Conservation (phyloP, 2,113 vertebrate genomes). For the Eurypyga helias region DNA sequence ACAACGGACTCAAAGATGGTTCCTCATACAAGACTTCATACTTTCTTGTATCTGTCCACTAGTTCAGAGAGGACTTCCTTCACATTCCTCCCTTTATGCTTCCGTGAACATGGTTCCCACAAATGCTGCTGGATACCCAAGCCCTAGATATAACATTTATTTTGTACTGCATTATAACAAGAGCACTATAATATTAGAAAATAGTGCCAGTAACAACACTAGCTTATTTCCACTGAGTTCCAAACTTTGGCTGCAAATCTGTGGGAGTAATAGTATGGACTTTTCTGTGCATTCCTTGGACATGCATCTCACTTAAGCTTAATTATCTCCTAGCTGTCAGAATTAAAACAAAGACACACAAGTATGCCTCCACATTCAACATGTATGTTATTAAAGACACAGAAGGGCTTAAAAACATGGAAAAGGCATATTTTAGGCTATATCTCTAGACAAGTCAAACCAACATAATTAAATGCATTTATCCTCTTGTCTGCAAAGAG, state of each 20-base stretch:
- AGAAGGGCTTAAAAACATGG: neutral
- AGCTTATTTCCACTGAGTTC: neutral
- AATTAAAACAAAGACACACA: neutral
- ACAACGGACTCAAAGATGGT: neutral
- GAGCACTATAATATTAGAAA: neutral
- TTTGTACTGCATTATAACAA: neutral
- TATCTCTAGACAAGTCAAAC: neutral
- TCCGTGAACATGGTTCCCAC: accelerated
- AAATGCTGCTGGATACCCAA: neutral
- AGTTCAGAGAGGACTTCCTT: neutral
- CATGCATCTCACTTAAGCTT: accelerated
- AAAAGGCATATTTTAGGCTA: neutral
- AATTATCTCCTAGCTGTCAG: neutral
- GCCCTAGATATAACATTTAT: neutral
- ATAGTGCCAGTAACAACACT: neutral
- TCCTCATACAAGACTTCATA: neutral
- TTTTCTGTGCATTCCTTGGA: neutral
- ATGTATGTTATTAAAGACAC: neutral
- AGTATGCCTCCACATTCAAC: neutral
- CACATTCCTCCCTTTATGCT: neutral
- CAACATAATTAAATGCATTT: neutral
- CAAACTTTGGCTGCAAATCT: neutral
- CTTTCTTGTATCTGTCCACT: neutral
- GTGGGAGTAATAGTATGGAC: neutral
- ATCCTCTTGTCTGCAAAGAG: neutral